These are phyloP conservation scores for Uria aalge DNA, from an alignment of 2,113 vertebrate genomes.

Conservation along the genomic window DNA sequence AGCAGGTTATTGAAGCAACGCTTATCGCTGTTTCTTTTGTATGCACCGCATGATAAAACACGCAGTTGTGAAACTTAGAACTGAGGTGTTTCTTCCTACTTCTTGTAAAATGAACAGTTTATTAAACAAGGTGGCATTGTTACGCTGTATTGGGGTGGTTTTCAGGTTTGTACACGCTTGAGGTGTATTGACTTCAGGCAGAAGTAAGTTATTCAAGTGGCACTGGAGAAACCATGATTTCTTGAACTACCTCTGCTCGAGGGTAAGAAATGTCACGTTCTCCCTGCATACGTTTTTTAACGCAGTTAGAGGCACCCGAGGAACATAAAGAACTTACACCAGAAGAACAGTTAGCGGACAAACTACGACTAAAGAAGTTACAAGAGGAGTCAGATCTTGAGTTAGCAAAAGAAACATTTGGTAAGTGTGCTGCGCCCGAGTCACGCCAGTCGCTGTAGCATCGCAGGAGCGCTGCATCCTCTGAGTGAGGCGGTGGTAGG, in stretches of 20 bases:
- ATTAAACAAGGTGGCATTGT: accelerated
- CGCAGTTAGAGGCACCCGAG: constrained; percentile 78
- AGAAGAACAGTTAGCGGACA: constrained; percentile 90
- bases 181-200: neutral
- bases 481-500: accelerated
- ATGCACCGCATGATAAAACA: neutral
- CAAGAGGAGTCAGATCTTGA: constrained; percentile 94
- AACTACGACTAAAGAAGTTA: constrained; percentile 88
- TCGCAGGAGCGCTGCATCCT: neutral
- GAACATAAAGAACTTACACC: constrained; percentile 74
- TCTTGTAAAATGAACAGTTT: too few relatives aligned
- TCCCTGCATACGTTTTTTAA: accelerated
- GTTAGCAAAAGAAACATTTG: constrained; percentile 94
- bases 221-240: neutral
- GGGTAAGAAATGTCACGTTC: accelerated
- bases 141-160: accelerated
- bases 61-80: neutral
- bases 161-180: accelerated
- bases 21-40: neutral
- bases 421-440: constrained; percentile 62
- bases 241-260: neutral
- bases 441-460: accelerated
- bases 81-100: neutral
- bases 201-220: accelerated
- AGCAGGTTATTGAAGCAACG: neutral